Base-by-base conservation (phyloP, 2,113 vertebrate species). In the Cyprinodon brontotheroides region DNA sequence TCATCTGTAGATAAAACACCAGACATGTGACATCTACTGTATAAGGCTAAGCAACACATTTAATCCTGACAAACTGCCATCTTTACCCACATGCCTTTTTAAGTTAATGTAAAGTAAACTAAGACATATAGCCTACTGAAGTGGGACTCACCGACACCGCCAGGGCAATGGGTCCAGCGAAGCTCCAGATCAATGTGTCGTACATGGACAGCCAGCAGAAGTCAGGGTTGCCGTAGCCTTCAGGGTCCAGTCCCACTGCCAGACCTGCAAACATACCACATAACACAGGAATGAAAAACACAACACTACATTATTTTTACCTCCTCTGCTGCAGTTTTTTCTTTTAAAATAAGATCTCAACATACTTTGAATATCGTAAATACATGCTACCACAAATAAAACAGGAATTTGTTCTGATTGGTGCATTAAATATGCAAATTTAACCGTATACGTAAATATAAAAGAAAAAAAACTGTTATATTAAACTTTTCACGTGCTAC, bases 131-230 rank as follows among this genome's bases (percentile, higher is more conserved):
- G 14, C 48, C 48, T 17, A 20, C 3, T 9, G 20, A 15, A 2
- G 47, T 39, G 61, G 22, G 2, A 94, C 96, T 85, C 87, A 99
- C 97, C 15, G 96, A 95, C 17, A 96, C 93, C 0, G 94, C 95
- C 0, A 95, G 91, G 62, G 94, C 93, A 40, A 96, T 94, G 7
- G 97, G 97, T 48, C 96, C 97, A 0, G 95, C 96, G 4, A 98
- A 95, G 83, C 97, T 99, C 97, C 97, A 98, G 79, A 98, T 95
- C 53, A 99, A 93, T 0, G 95, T 97, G 81, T 99, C 97, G 0
- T 97, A 96, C 85, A 99, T 89, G 20, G 97, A 96, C 53, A 99
- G 92, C 97, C 97, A 98, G 79, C 97, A 99, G 94, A 97, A 98
- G 80, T 98, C 97, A 0, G 97, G 95, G 91, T 97, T 98, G 15